Base-by-base conservation (phyloP, 2,888 invertebrate genomes). In the Aphidoletes aphidimyza region DNA sequence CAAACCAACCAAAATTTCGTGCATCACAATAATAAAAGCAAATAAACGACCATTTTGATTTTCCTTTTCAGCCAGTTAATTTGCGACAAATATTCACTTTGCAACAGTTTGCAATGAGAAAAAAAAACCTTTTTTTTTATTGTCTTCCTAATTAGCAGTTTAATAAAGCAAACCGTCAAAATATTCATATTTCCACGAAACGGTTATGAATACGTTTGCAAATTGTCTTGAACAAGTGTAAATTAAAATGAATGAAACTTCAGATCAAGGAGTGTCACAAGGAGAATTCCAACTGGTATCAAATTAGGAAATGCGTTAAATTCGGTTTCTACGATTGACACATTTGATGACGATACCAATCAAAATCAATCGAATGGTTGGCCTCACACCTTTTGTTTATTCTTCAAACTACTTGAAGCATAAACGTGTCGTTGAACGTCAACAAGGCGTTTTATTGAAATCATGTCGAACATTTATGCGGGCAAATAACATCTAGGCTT, bases 341-440 rank as follows among this genome's bases (percentile, higher is more conserved):
- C 2, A 54, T 22, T 14, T 14, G 26, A 26, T 22, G 8, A n/a
- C 54, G 54, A 54, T 26, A 26, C 22, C 54, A 54, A 69, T 30
- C 69, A 30, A 69, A 69, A 30, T 69, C 69, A 69, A 69, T 69
- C n/a, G 34, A 54, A 22, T 54, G 3, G 30, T 1, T 69, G 14
- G 69, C 11, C 14, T 1, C 14, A 69, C 42, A 9, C 14, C 42
- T 42, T 42, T 42, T 42, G 42, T 69, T 14, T 69, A 69, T 69
- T 69, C 6, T 69, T 69, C 34, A 14, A 69, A 69, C 0, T 30
- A 69, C 69, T 30, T 69, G 30, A 30, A 69, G 69, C 69, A 69
- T 69, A 69, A 69, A 69, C 2, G 69, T 69, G 69, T 69, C 69
- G 69, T n/a, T n/a, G n/a, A n/a, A 69, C n/a, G 54, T 22, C 54